Evolutionary conservation across 2,888 invertebrate genomes (phyloP).

Genomic region (Maniola hyperantus): DNA sequence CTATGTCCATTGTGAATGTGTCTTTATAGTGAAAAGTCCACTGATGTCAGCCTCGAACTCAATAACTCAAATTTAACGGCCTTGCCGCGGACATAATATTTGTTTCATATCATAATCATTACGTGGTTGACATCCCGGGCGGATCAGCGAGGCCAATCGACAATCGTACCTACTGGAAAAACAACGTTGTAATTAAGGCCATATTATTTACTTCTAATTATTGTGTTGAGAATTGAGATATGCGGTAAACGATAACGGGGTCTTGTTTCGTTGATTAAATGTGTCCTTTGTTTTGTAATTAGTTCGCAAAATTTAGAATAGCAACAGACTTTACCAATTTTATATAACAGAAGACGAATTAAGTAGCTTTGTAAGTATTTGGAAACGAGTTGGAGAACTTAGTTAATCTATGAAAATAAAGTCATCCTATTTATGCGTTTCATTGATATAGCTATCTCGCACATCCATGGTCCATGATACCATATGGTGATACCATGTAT

Average conservation of each 20-base stretch:
- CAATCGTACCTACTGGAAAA: conserved; percentile 37
- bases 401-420: too few relatives aligned
- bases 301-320: background rate
- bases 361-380: too few relatives aligned
- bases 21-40: conserved; percentile 47
- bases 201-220: conserved; percentile 27
- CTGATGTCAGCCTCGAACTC: conserved; percentile 66
- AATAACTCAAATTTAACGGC: conserved; percentile 74
- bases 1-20: conserved; percentile 10
- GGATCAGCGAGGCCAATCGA: conserved; percentile 41
- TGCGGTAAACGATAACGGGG: background rate
- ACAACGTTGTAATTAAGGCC: conserved; percentile 39
- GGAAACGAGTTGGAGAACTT: too few relatives aligned
- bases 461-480: too few relatives aligned
- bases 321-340: background rate
- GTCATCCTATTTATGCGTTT: too few relatives aligned
- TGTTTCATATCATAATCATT: conserved; percentile 52
- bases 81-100: conserved; percentile 60
- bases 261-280: conserved; percentile 18
- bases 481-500: too few relatives aligned
- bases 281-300: conserved; percentile 13
- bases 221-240: conserved; percentile 17
- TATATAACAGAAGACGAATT: too few relatives aligned
- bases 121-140: conserved; percentile 60
- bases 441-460: too few relatives aligned